A percentile compares a stretch with the other conserved stretches of the same genome.
phyloP scores from a whole-genome alignment of 2,888 invertebrate genomes.

The Drosophila anceps region DNA sequence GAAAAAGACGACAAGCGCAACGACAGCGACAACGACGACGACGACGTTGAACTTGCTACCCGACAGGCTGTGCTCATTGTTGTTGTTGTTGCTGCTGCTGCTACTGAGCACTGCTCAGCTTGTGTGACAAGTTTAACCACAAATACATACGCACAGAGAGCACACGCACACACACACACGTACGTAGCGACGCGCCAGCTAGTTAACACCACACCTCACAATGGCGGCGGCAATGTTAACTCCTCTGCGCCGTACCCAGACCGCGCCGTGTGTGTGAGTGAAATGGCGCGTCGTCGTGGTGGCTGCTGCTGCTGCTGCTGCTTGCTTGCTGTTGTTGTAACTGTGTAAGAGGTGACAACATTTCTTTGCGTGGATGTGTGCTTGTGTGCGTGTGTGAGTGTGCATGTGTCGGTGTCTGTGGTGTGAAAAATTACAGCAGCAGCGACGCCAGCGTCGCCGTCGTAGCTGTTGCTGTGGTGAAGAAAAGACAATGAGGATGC shows the following conservation, averaged over 20 bases:
- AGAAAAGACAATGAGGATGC: constrained; percentile 72
- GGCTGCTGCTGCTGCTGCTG: neutral
- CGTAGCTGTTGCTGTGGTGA: constrained; percentile 51
- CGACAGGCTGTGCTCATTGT: constrained; percentile 32
- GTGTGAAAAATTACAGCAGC: constrained; percentile 79
- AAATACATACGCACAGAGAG: constrained; percentile 57
- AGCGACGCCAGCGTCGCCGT: constrained; percentile 51
- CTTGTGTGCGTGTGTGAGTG: constrained; percentile 12
- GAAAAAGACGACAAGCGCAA: constrained; percentile 75
- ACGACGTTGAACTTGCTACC: constrained; percentile 58
- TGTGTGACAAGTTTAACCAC: constrained; percentile 83
- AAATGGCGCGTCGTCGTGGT: constrained; percentile 47
- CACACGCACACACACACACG: constrained; percentile 33
- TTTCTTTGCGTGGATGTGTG: constrained; percentile 44
- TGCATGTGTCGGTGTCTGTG: constrained; percentile 31
- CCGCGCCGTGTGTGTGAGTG: constrained; percentile 54
- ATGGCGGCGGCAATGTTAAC: constrained; percentile 71
- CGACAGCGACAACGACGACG: constrained; percentile 25
- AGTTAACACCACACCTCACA: constrained; percentile 77
- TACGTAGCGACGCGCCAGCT: constrained; percentile 67
- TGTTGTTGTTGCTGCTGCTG: constrained; percentile 28
- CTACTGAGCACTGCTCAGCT: constrained; percentile 60
- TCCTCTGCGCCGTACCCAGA: constrained; percentile 34
- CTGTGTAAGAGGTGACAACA: constrained; percentile 81
- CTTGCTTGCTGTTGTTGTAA: constrained; percentile 7